phyloP scores from a whole-genome alignment of 2,797 vertebrate species.

The Anisognathus igniventris region DNA sequence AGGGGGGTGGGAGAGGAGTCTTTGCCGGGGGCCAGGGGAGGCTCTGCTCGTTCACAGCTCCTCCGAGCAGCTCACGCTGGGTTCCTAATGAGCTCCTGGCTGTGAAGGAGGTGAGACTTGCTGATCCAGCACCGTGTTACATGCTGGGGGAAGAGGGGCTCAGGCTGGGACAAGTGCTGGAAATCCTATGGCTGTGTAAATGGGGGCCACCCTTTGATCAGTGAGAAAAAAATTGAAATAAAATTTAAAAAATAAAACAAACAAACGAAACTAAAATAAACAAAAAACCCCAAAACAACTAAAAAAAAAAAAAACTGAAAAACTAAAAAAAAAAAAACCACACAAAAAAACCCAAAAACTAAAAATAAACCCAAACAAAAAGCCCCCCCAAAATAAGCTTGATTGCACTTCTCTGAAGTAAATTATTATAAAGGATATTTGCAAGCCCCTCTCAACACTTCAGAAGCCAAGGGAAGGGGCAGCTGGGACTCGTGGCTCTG shows the following conservation, averaged over 20 bases:
- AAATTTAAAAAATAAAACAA: no score
- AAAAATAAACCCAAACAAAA: no score
- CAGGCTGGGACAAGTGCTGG: background rate
- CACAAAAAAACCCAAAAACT: no score
- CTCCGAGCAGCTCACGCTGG: background rate
- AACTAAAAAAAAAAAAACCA: background rate
- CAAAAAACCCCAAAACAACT: no score
- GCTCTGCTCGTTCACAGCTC: constrained; percentile 1
- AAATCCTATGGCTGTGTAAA: background rate
- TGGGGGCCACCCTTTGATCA: background rate
- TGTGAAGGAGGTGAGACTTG: constrained; percentile 16
- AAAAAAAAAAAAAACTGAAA: no score
- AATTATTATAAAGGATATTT: background rate
- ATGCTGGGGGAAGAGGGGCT: background rate
- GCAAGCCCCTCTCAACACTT: background rate
- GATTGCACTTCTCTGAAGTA: background rate
- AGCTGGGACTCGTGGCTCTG: background rate
- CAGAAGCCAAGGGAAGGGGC: background rate
- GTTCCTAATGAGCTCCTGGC: background rate
- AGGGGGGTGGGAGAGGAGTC: background rate
- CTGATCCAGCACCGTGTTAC: background rate
- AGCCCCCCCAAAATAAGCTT: background rate
- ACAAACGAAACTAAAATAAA: no score
- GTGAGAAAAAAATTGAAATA: background rate
- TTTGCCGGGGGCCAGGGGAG: constrained; percentile 7